A percentile compares a stretch with the other conserved stretches of the same genome.
phyloP scores from a whole-genome alignment of 2,113 vertebrate species.

The Upupa epops region DNA sequence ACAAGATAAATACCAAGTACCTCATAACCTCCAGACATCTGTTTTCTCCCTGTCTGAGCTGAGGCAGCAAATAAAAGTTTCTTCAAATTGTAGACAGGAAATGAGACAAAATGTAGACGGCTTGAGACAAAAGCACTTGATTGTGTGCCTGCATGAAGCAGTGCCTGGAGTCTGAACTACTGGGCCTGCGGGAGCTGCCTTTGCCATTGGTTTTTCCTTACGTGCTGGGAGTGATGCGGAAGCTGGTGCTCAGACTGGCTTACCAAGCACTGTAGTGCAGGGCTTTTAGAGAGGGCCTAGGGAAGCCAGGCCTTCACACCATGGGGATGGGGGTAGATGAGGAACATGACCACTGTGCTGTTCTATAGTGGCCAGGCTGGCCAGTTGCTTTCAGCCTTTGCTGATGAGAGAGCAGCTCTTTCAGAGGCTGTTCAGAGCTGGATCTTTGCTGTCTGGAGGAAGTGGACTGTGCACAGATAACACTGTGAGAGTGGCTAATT shows the following conservation, averaged over 20 bases:
- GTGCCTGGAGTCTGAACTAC: not conserved
- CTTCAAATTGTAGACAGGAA: not conserved
- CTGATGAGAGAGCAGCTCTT: not conserved
- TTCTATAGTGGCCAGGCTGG: not conserved
- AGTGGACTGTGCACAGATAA: fast-evolving
- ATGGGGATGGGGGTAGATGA: not conserved
- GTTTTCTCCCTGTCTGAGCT: not conserved
- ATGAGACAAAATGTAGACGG: too few species aligned
- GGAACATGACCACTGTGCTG: fast-evolving
- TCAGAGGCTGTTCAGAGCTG: not conserved
- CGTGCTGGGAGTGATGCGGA: not conserved
- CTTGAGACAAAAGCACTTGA: not conserved
- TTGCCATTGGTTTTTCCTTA: not conserved
- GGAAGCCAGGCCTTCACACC: not conserved
- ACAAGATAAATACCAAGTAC: not conserved
- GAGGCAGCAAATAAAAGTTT: not conserved
- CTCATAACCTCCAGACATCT: not conserved
- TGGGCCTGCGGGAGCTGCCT: not conserved
- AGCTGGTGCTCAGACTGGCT: not conserved
- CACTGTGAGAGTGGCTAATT: not conserved
- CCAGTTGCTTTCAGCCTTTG: not conserved
- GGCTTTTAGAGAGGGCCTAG: not conserved
- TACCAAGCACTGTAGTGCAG: fast-evolving
- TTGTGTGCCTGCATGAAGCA: not conserved
- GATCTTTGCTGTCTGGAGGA: not conserved